phyloP scores from a whole-genome alignment of 2,113 vertebrate species.

The Oriolus oriolus region DNA sequence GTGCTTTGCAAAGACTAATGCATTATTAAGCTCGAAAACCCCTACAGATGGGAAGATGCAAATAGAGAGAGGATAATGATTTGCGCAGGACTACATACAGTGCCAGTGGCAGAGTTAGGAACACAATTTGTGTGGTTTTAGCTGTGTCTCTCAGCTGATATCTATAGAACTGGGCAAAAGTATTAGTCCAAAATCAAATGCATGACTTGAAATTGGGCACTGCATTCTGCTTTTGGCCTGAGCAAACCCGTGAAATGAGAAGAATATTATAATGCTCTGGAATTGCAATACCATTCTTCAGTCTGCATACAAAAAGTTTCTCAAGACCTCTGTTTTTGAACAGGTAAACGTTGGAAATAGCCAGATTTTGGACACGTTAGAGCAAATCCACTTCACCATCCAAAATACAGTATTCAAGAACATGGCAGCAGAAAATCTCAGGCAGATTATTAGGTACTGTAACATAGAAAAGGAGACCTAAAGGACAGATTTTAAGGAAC shows the following conservation, averaged over 20 bases:
- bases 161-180: not conserved
- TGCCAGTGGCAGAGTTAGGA: not conserved
- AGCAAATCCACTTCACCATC: not conserved
- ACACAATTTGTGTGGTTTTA: not conserved
- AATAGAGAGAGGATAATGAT: not conserved
- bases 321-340: not conserved
- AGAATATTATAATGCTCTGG: not conserved
- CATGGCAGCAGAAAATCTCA: not conserved
- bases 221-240: not conserved
- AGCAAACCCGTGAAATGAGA: not conserved
- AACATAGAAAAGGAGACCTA: not conserved
- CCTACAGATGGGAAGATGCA: not conserved
- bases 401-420: not conserved
- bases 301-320: not conserved
- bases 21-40: constrained; percentile 9
- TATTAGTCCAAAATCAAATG: not conserved
- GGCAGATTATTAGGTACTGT: not conserved
- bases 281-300: not conserved
- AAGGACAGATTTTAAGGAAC: not conserved
- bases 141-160: not conserved
- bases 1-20: not conserved
- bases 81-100: not conserved
- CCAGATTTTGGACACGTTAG: not conserved
- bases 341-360: not conserved
- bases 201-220: not conserved